phyloP scores from a whole-genome alignment of 2,888 invertebrate genomes.

The Coelopa pilipes region DNA sequence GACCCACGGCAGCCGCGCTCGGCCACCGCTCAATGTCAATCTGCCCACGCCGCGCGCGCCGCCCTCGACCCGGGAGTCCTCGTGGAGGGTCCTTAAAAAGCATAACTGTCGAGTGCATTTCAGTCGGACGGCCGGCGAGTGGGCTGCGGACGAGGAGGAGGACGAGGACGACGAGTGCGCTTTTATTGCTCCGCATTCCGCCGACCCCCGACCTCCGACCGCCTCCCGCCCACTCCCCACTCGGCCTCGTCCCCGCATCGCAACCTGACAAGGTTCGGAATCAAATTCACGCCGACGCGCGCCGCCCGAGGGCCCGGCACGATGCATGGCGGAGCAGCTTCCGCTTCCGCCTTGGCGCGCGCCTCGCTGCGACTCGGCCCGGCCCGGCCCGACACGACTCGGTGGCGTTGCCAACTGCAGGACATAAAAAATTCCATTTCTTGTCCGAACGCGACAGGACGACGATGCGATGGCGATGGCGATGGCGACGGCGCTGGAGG shows the following conservation, averaged over 20 bases:
- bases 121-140: not conserved
- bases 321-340: conserved; percentile 28
- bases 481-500: not conserved
- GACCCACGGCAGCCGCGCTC: too few species aligned
- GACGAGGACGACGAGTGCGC: not conserved
- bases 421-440: conserved; percentile 28
- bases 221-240: too few species aligned
- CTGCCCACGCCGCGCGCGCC: not conserved
- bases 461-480: not conserved
- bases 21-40: not conserved
- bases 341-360: conserved; percentile 28
- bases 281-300: conserved; percentile 27
- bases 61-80: not conserved
- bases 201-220: too few species aligned
- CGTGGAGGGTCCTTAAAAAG: conserved; percentile 5
- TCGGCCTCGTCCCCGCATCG: not conserved
- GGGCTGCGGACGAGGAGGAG: not conserved
- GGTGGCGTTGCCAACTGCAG: conserved; percentile 9
- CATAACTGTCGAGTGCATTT: conserved; percentile 26
- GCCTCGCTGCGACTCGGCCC: too few species aligned
- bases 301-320: not conserved
- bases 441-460: conserved; percentile 12
- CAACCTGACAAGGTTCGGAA: conserved; percentile 23
- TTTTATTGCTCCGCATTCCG: not conserved
- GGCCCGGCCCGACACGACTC: not conserved